A percentile compares a stretch with the other conserved stretches of the same genome.
Evolutionary conservation across 2,797 vertebrate species (phyloP).

Genomic region (Galaxias olidus): DNA sequence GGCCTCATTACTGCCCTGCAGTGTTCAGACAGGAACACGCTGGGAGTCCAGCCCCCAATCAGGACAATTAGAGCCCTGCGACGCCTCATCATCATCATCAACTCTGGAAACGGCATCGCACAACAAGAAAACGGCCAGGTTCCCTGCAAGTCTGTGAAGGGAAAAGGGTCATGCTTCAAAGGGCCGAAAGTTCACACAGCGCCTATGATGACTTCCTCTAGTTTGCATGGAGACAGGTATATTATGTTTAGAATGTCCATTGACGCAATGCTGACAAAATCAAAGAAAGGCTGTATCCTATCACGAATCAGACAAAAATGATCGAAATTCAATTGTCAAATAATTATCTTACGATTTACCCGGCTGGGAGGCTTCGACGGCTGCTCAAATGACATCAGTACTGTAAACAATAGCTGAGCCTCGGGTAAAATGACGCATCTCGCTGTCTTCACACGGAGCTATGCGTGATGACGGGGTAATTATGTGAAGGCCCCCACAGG

Average conservation of each 20-base stretch:
- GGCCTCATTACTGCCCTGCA: constrained; percentile 29
- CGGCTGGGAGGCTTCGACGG: neutral
- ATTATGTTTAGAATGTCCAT: no score
- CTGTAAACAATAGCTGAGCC: constrained; percentile 26
- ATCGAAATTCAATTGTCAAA: no score
- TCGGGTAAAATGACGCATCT: constrained; percentile 18
- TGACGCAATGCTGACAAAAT: no score
- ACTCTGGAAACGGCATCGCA: neutral
- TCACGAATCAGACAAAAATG: no score
- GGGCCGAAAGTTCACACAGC: no score
- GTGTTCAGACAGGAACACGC: constrained; percentile 21
- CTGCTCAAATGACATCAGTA: constrained; percentile 14
- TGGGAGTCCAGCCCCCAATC: constrained; percentile 15
- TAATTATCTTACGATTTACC: no score
- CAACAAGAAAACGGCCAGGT: neutral
- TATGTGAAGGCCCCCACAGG: constrained; percentile 62
- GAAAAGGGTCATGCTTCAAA: no score
- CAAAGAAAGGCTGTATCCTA: no score
- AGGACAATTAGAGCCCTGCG: constrained; percentile 26
- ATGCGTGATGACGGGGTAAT: constrained; percentile 65
- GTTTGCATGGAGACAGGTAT: no score
- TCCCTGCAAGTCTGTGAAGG: no score
- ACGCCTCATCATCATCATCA: constrained; percentile 15
- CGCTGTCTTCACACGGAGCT: constrained; percentile 44
- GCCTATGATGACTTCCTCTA: no score